phyloP scores from a whole-genome alignment of 2,113 vertebrate genomes.

The Neolamprologus longior region DNA sequence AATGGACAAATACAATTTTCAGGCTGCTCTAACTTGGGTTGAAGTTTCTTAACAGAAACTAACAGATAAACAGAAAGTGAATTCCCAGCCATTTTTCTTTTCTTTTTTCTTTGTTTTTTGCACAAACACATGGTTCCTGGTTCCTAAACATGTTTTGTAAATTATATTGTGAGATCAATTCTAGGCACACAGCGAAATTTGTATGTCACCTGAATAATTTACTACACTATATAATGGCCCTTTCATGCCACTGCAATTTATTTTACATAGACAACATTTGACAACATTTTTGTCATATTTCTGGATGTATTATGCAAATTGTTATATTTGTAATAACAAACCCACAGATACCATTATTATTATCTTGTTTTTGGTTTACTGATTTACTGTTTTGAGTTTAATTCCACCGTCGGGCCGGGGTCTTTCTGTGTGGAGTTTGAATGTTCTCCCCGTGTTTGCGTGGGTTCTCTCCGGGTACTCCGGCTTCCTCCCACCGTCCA shows the following conservation, averaged over 20 bases:
- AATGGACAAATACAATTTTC: neutral
- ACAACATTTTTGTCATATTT: neutral
- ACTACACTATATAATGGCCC: neutral
- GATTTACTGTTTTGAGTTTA: neutral
- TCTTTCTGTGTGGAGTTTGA: neutral
- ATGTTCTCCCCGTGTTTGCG: neutral
- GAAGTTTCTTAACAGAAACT: neutral
- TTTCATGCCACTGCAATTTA: neutral
- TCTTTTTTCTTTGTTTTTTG: neutral
- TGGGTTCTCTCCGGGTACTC: neutral
- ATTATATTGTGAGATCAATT: neutral
- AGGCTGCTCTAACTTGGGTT: neutral
- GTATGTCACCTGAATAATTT: neutral
- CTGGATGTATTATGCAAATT: neutral
- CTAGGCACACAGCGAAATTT: neutral
- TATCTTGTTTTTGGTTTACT: neutral
- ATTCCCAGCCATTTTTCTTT: neutral
- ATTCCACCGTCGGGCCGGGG: fast-evolving
- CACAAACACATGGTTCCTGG: fast-evolving
- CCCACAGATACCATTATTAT: neutral
- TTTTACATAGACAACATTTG: neutral
- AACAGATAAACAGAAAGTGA: fast-evolving
- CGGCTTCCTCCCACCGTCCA: fast-evolving
- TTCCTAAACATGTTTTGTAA: neutral
- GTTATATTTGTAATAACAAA: neutral